phyloP scores from a whole-genome alignment of 2,113 vertebrate genomes.

The Erythrolamprus reginae region DNA sequence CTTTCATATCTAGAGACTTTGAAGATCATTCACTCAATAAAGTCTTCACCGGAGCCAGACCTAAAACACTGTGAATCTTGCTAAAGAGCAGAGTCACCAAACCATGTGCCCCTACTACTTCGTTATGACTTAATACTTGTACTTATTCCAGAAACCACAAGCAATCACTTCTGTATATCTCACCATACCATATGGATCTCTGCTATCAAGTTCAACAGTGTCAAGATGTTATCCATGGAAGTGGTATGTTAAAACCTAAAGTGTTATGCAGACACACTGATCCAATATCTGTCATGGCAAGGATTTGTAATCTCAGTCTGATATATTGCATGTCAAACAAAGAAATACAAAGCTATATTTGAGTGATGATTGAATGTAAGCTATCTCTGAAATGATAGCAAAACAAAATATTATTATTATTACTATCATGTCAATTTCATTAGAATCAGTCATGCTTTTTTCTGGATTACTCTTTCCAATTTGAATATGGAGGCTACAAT shows the following conservation, averaged over 20 bases:
- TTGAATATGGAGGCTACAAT: not conserved
- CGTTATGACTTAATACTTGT: rapidly evolving
- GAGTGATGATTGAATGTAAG: not conserved
- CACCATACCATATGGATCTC: not conserved
- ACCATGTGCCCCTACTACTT: not conserved
- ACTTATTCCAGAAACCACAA: not conserved
- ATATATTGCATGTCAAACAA: not conserved
- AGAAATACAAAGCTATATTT: not conserved
- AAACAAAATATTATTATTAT: no score
- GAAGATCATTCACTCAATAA: conserved; percentile 34
- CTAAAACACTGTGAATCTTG: not conserved
- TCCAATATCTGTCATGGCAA: not conserved
- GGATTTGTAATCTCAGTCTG: not conserved
- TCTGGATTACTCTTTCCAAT: not conserved
- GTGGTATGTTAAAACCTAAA: not conserved
- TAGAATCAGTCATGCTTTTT: not conserved
- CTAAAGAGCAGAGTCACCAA: not conserved
- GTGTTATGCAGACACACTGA: not conserved
- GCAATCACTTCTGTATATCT: not conserved
- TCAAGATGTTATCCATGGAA: not conserved
- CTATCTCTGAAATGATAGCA: no score
- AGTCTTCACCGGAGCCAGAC: conserved; percentile 28
- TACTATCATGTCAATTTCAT: not conserved
- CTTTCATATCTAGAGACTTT: not conserved
- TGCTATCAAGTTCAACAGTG: not conserved